Conservation (phyloP, 2,888 invertebrate genomes). For the Sminthurides aquaticus region DNA sequence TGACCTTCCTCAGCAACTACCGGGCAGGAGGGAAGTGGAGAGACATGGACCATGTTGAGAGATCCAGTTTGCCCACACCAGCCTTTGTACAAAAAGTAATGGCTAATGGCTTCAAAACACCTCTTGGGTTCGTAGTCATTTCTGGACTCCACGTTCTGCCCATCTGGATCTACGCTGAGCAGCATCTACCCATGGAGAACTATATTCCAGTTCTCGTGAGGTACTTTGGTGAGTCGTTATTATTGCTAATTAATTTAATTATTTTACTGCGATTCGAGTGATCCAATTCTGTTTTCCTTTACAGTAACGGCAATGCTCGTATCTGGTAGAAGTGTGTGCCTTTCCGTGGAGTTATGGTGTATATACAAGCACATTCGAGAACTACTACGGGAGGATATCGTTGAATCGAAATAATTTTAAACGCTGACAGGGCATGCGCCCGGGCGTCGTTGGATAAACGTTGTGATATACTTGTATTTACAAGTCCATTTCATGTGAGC, state of each 20-base stretch:
- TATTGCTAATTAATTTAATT: too few relatives aligned
- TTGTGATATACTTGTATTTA: too few relatives aligned
- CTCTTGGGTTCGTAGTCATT: conserved; percentile 39
- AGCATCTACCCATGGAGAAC: conserved; percentile 27
- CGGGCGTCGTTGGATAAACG: too few relatives aligned
- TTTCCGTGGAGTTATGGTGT: conserved; percentile 40
- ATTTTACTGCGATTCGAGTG: too few relatives aligned
- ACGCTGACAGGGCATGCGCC: too few relatives aligned
- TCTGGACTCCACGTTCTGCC: conserved; percentile 42
- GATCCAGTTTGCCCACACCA: not conserved
- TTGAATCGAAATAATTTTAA: conserved; percentile 1
- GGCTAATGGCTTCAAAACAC: conserved; percentile 40
- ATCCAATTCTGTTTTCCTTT: too few relatives aligned
- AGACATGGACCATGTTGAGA: conserved; percentile 13
- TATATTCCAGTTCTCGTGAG: too few relatives aligned
- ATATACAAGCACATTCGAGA: conserved; percentile 35
- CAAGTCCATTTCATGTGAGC: too few relatives aligned
- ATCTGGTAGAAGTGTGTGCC: conserved; percentile 35
- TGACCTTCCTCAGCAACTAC: conserved; percentile 40
- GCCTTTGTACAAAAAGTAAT: conserved; percentile 26
- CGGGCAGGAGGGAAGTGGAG: conserved; percentile 40
- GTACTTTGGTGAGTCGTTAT: too few relatives aligned
- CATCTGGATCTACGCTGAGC: conserved; percentile 38
- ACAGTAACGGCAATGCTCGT: conserved; percentile 31
- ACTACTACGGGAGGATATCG: conserved; percentile 26